Base-by-base conservation (phyloP, 1,140 invertebrate genomes). In the Cydia amplana region DNA sequence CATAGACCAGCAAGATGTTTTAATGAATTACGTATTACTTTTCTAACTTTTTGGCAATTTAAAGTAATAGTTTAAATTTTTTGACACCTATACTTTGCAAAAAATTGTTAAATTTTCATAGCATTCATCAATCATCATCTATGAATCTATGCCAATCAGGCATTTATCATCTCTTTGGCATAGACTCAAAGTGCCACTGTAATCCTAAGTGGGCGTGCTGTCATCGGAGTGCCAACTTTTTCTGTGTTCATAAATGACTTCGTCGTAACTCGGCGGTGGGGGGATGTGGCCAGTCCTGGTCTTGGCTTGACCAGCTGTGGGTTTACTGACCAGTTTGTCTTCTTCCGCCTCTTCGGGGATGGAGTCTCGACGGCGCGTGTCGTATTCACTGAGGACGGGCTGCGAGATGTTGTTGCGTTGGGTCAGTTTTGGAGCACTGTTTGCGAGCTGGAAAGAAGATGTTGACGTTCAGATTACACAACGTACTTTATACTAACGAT, bases 381-480 rank as follows among this genome's bases (percentile, higher is more conserved):
- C 90, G 78, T 81, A 91, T 72, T 91, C 91, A 72, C 92, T 89
- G 7, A 95, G 87, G 23, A 91, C 93, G 32, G 94, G 94, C 77
- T 94, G 94, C 1, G 94, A 94, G 79, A 94, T 94, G 75, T 94
- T 94, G 83, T 94, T 94, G 67, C 92, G 90, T 85, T 94, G 94
- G 82, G 93, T 94, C 72, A 94, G 86, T 84, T 95, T 95, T 73
- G 94, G 94, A n/a, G 94, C 94, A 86, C 94, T 94, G 83, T 94
- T 93, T 74, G 94, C 94, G 82, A 94, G 91, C 93, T 93, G 83
- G 46, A 84, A 89, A 73, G 79, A 28, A 51, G 20, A 60, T 23
- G 55, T 9, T 7, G 51, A 23, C 18, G 9, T 60, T 60, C 23
- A 23, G 20, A 73, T 36, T 74, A 36, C 36, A 64, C 43, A 51